Evolutionary conservation across 2,888 invertebrate species (phyloP).

Genomic region (Amaurobius ferox): DNA sequence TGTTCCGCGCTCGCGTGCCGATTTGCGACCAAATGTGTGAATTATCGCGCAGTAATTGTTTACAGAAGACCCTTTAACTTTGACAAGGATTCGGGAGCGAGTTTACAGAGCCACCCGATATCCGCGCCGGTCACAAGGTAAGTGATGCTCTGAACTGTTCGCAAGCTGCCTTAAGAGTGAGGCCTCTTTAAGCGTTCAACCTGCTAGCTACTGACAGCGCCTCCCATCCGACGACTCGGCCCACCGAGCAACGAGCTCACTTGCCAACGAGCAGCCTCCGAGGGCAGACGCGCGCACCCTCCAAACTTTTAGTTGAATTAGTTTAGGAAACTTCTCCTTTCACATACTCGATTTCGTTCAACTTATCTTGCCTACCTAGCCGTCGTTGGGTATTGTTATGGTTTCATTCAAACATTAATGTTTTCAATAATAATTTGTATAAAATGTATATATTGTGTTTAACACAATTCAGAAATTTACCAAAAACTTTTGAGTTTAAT

Average conservation of each 20-base stretch:
- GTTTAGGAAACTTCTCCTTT: neutral
- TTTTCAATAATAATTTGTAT: too few species aligned
- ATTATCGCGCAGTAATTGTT: constrained; percentile 62
- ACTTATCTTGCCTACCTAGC: too few species aligned
- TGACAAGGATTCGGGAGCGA: constrained; percentile 14
- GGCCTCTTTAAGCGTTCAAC: constrained; percentile 45
- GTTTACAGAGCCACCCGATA: constrained; percentile 20
- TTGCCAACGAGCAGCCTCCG: constrained; percentile 55
- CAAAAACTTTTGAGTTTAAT: too few species aligned
- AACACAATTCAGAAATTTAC: too few species aligned
- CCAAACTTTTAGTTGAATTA: constrained; percentile 14
- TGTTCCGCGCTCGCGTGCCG: constrained; percentile 38
- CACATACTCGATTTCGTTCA: neutral
- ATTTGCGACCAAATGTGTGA: constrained; percentile 64
- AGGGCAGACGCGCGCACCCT: constrained; percentile 35
- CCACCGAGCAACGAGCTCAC: constrained; percentile 39
- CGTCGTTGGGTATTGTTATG: too few species aligned
- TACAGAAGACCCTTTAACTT: constrained; percentile 17
- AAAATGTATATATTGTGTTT: too few species aligned
- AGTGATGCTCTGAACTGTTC: constrained; percentile 50
- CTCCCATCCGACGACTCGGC: constrained; percentile 60
- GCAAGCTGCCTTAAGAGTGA: constrained; percentile 65
- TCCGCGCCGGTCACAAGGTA: constrained; percentile 38
- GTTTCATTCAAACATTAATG: too few species aligned
- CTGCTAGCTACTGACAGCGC: constrained; percentile 48